These are phyloP conservation scores for Dilophus febrilis DNA, from an alignment of 2,888 invertebrate species.

Conservation along the genomic window DNA sequence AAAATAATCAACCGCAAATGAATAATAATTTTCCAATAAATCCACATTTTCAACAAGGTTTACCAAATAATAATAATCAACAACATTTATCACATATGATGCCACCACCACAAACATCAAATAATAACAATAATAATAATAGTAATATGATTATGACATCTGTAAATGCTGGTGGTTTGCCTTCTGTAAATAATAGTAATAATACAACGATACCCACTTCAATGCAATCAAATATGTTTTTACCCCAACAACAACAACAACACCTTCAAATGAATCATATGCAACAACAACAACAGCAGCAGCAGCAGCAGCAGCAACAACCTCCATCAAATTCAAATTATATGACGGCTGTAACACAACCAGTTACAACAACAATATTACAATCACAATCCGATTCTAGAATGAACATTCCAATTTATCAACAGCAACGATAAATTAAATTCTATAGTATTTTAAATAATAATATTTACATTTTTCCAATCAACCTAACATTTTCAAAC, in stretches of 20 bases:
- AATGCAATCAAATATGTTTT: background rate
- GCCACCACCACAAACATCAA: no score
- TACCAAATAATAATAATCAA: no score
- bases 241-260: no score
- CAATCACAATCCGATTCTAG: slow-evolving; percentile 23
- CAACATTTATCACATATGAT: no score
- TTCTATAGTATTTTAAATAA: background rate
- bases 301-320: background rate
- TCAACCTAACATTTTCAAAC: no score
- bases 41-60: background rate
- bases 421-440: slow-evolving; percentile 27
- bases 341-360: background rate
- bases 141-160: background rate
- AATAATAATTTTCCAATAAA: background rate
- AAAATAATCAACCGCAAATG: background rate
- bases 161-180: background rate
- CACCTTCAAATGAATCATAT: background rate
- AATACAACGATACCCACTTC: background rate
- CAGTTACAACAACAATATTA: background rate
- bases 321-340: background rate
- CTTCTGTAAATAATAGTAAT: background rate
- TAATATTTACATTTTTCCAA: no score
- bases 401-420: slow-evolving; percentile 30
- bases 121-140: no score
- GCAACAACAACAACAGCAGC: background rate